These are phyloP conservation scores for Microtus oregoni DNA, from an alignment of 2,113 vertebrate genomes.

Conservation along the genomic window DNA sequence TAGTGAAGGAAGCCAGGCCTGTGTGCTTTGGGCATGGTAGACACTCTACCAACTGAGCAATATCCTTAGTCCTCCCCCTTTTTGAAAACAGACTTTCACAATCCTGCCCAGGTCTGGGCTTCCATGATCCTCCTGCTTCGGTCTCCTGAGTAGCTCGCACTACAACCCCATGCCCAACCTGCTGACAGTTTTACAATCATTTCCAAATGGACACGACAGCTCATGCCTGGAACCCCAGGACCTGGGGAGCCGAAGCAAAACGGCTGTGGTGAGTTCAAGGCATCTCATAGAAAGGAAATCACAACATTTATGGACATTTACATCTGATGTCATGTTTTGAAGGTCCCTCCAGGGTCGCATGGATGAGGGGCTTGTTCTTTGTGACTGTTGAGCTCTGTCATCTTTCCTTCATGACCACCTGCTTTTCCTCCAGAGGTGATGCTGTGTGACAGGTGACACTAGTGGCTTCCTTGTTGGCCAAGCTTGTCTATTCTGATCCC, in stretches of 20 bases:
- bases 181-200: neutral
- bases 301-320: accelerated
- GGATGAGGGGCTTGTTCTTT: neutral
- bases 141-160: neutral
- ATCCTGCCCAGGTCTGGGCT: neutral
- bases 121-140: neutral
- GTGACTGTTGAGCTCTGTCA: neutral
- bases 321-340: accelerated
- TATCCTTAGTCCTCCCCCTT: too few relatives aligned
- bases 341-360: accelerated
- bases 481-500: neutral
- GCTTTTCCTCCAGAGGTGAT: neutral
- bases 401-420: neutral
- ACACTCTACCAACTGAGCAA: neutral
- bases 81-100: neutral
- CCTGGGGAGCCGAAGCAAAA: neutral
- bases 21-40: neutral
- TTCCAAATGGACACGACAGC: neutral
- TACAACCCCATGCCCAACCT: neutral
- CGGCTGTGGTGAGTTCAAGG: neutral
- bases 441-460: neutral
- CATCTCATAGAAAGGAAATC: too few relatives aligned
- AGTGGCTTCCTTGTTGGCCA: neutral
- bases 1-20: neutral
- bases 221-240: neutral